Percentiles rank a stretch among this genome's conserved stretches.
phyloP scores from a whole-genome alignment of 2,797 vertebrate genomes.

The Acrocephalus scirpaceus region DNA sequence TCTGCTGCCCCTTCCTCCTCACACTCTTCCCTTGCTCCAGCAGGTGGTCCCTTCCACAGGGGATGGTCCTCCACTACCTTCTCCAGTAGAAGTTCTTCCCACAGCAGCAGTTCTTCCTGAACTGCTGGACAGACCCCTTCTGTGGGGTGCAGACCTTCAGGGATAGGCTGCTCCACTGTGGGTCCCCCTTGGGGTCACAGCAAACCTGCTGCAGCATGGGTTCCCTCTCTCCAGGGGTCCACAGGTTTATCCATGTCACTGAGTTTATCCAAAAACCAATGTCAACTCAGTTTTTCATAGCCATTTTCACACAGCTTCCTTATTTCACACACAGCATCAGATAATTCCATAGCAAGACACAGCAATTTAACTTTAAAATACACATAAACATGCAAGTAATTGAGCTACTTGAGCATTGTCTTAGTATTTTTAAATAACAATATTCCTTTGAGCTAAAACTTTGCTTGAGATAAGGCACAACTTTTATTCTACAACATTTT shows the following conservation, averaged over 20 bases:
- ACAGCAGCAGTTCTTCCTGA: neutral
- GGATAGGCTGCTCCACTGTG: neutral
- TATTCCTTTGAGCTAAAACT: neutral
- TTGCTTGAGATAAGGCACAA: neutral
- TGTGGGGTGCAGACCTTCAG: neutral
- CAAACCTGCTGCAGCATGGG: neutral
- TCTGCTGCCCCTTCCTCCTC: neutral
- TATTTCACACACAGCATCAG: neutral
- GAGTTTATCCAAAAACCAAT: neutral
- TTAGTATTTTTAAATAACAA: neutral
- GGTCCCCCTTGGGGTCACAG: neutral
- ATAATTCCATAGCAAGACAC: neutral
- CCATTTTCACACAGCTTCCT: neutral
- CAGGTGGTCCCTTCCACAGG: neutral
- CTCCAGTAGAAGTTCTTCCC: neutral
- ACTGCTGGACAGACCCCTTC: neutral
- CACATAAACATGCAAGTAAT: neutral
- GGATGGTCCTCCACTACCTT: neutral
- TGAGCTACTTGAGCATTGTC: neutral
- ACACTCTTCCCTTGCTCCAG: neutral
- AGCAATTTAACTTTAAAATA: neutral
- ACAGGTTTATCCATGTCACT: neutral
- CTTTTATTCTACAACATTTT: neutral
- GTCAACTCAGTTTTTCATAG: neutral
- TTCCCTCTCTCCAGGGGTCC: neutral